A percentile compares a stretch with the other conserved stretches of the same genome.
phyloP scores from a whole-genome alignment of 2,888 invertebrate genomes.

The Helicoverpa assulta region DNA sequence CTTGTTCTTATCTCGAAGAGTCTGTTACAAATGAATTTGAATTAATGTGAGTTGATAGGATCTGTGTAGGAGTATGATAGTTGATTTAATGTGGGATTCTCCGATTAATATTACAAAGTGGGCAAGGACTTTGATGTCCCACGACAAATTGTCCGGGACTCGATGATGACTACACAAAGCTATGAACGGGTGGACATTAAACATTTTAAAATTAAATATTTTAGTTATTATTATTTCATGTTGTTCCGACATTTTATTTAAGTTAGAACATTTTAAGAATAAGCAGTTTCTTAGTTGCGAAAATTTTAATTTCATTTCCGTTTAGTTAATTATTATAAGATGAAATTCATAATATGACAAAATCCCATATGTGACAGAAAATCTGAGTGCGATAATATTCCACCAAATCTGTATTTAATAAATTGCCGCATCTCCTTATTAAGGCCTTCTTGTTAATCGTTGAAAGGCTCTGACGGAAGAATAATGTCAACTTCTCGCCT shows the following conservation, averaged over 20 bases:
- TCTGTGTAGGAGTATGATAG: constrained; percentile 77
- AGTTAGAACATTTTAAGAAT: no score
- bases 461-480: constrained; percentile 67
- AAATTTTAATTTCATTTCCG: no score
- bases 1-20: constrained; percentile 55
- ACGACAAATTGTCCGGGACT: constrained; percentile 75
- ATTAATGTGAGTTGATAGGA: constrained; percentile 64
- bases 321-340: no score
- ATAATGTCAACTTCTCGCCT: constrained; percentile 75
- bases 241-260: no score
- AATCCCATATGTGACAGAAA: neutral
- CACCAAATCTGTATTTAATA: neutral
- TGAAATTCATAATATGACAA: no score
- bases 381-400: neutral
- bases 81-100: constrained; percentile 73
- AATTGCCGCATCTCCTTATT: constrained; percentile 39
- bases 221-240: no score
- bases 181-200: constrained; percentile 10
- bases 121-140: constrained; percentile 78
- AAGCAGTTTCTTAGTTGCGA: no score
- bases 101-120: constrained; percentile 81
- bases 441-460: constrained; percentile 37
- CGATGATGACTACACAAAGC: constrained; percentile 56
- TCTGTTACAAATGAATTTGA: constrained; percentile 65
- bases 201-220: neutral